Evolutionary conservation across 2,113 vertebrate species (phyloP).

Genomic region (Agapornis roseicollis): DNA sequence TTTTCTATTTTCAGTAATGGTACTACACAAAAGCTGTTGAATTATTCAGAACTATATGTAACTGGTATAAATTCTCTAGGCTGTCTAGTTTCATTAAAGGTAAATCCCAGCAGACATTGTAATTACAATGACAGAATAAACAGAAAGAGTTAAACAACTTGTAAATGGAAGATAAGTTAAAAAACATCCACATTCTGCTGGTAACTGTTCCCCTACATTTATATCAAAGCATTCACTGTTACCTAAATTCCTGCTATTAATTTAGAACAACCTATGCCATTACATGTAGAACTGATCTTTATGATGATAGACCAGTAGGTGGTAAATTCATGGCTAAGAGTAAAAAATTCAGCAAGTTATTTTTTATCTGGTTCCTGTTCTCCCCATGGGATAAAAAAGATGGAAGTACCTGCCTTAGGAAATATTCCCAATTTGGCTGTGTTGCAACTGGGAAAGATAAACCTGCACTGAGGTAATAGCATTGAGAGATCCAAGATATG

Average conservation of each 20-base stretch:
- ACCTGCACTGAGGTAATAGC: background rate
- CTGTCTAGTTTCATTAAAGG: constrained; percentile 14
- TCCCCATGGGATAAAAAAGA: background rate
- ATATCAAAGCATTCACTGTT: background rate
- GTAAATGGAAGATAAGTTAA: background rate
- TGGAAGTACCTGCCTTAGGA: background rate
- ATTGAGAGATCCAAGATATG: background rate
- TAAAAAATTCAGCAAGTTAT: background rate
- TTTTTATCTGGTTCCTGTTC: background rate
- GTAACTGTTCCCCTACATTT: background rate
- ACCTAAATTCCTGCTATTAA: background rate
- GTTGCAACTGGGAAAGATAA: background rate
- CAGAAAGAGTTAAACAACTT: background rate
- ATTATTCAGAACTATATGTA: constrained; percentile 16
- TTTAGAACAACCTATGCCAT: background rate
- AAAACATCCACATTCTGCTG: background rate
- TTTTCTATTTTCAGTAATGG: constrained; percentile 1
- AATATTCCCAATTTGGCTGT: background rate
- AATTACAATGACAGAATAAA: background rate
- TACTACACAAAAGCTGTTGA: background rate
- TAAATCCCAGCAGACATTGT: background rate
- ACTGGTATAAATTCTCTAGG: background rate
- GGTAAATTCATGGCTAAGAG: background rate
- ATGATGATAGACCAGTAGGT: background rate
- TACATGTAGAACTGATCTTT: background rate